Evolutionary conservation across 2,113 vertebrate species (phyloP).

Genomic region (Sakesphorus luctuosus): DNA sequence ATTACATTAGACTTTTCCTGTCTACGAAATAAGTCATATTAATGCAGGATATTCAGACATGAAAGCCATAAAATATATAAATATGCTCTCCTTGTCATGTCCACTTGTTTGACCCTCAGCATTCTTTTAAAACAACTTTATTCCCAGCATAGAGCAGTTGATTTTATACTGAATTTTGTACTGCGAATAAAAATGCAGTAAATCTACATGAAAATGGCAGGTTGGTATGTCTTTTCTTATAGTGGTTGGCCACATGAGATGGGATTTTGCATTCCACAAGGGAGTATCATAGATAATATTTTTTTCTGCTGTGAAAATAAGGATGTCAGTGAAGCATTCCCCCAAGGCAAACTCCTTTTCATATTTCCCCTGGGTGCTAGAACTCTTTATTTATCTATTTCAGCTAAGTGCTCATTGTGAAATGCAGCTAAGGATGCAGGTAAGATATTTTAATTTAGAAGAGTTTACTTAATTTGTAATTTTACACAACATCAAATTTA

Average conservation of each 20-base stretch:
- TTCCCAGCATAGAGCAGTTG: fast-evolving
- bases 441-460: not conserved
- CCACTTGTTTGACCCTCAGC: not conserved
- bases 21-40: not conserved
- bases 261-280: not conserved
- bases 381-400: not conserved
- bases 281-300: not conserved
- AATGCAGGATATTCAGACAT: not conserved
- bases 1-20: not conserved
- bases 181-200: not conserved
- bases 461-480: not conserved
- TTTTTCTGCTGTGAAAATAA: not conserved
- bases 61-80: not conserved
- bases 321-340: not conserved
- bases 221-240: not conserved
- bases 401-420: not conserved
- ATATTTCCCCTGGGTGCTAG: not conserved
- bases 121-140: not conserved
- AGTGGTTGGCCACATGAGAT: not conserved
- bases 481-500: not conserved
- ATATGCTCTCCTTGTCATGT: fast-evolving
- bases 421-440: not conserved
- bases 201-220: not conserved
- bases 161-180: not conserved
- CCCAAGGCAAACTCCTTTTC: not conserved